Percentiles rank a stretch among this genome's conserved stretches.
These are phyloP conservation scores for Notodonta dromedarius DNA, from an alignment of 2,888 invertebrate genomes.

Conservation along the genomic window DNA sequence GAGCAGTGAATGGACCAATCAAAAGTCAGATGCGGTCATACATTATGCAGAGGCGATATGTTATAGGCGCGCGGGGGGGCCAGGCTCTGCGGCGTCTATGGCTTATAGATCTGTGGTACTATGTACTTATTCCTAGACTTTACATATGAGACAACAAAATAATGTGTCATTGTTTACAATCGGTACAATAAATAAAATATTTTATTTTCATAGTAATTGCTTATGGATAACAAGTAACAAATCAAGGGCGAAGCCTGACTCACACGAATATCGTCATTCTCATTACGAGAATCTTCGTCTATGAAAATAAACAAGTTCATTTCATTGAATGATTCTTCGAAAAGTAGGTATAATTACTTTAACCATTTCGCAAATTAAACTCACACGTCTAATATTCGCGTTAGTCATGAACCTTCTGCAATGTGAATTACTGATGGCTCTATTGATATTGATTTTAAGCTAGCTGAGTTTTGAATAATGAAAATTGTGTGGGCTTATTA, in stretches of 20 bases:
- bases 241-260: constrained; percentile 1
- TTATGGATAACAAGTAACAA: neutral
- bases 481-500: constrained; percentile 31
- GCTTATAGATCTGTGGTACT: too few species aligned
- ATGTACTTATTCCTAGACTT: too few species aligned
- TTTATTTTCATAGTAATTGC: neutral
- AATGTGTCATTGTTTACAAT: too few species aligned
- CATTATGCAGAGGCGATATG: too few species aligned
- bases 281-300: neutral
- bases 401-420: constrained; percentile 25
- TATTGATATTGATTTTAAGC: constrained; percentile 51
- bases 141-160: too few species aligned
- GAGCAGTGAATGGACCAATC: too few species aligned
- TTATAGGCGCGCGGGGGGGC: too few species aligned
- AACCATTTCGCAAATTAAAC: constrained; percentile 23
- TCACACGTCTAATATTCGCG: constrained; percentile 15
- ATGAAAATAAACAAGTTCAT: constrained; percentile 15
- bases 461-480: constrained; percentile 43
- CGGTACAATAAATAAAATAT: neutral
- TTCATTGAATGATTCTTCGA: constrained; percentile 18
- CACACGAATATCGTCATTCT: neutral
- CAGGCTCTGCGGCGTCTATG: too few species aligned
- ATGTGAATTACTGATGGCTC: constrained; percentile 7
- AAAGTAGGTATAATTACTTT: constrained; percentile 14
- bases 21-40: too few species aligned